These are phyloP conservation scores for Hemicentrotus pulcherrimus DNA, from an alignment of 35 echinoderm and acorn worm genomes.

Conservation along the genomic window DNA sequence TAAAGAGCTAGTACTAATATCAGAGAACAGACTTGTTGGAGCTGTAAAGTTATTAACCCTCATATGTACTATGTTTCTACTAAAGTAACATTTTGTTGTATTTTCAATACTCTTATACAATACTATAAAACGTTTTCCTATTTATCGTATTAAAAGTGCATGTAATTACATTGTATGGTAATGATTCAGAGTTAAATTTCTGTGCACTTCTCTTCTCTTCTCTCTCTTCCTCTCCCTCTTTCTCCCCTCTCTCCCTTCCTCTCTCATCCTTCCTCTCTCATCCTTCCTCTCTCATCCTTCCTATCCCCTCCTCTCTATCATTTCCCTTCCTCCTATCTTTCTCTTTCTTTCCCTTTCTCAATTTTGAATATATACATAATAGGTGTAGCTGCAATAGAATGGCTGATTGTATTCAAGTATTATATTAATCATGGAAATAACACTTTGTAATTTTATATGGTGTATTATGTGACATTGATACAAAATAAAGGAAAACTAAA, in stretches of 20 bases:
- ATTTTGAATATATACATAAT: not conserved
- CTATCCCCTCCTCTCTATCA: not conserved
- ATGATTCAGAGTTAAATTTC: not conserved
- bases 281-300: no score
- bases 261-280: no score
- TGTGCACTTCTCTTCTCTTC: not conserved
- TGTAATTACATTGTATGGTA: not conserved
- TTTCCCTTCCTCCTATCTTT: not conserved
- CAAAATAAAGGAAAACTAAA: not conserved
- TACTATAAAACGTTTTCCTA: not conserved
- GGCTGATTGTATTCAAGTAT: slow-evolving; percentile 11
- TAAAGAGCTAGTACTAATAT: not conserved
- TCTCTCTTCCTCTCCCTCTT: not conserved
- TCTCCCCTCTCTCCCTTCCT: no score
- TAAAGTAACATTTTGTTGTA: not conserved
- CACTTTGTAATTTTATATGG: not conserved
- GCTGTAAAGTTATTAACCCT: not conserved
- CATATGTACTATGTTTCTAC: not conserved
- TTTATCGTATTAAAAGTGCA: not conserved
- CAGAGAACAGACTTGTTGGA: not conserved
- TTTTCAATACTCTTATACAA: not conserved
- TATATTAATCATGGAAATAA: not conserved
- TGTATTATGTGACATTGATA: not conserved
- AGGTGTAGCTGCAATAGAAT: not conserved
- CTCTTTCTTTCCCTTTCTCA: not conserved